These are phyloP conservation scores for Thelaira solivaga DNA, from an alignment of 2,888 invertebrate genomes.

Conservation along the genomic window DNA sequence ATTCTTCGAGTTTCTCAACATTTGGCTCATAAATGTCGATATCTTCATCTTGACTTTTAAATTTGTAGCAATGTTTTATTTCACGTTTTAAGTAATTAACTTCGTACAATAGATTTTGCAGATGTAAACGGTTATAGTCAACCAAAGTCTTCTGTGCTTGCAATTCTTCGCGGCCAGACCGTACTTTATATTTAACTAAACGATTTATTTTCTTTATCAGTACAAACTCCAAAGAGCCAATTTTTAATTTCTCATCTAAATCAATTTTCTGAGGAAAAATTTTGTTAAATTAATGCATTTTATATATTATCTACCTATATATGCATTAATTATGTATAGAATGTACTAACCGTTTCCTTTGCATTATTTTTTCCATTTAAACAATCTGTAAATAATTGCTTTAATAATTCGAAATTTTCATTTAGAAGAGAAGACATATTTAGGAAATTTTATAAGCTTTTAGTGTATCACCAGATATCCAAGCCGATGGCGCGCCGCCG, in stretches of 20 bases:
- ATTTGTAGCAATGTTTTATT: slow-evolving; percentile 95
- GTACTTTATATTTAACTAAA: slow-evolving; percentile 91
- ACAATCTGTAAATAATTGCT: slow-evolving; percentile 51
- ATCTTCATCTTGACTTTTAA: slow-evolving; percentile 96
- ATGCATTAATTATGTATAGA: no score
- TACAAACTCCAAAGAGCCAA: slow-evolving; percentile 87
- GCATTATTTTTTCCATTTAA: slow-evolving; percentile 49
- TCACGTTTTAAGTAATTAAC: slow-evolving; percentile 95
- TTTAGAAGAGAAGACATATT: slow-evolving; percentile 51
- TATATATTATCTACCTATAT: no score
- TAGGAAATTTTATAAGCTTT: no score
- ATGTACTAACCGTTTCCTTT: slow-evolving; percentile 41
- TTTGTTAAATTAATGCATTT: no score
- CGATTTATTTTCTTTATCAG: slow-evolving; percentile 92
- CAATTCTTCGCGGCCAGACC: slow-evolving; percentile 88
- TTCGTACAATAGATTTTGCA: slow-evolving; percentile 96
- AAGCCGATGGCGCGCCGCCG: no score
- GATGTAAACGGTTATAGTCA: slow-evolving; percentile 91
- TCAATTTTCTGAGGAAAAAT: slow-evolving; percentile 50
- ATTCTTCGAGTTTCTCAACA: slow-evolving; percentile 78
- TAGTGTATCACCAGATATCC: no score
- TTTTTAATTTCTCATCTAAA: slow-evolving; percentile 80
- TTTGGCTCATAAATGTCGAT: slow-evolving; percentile 91
- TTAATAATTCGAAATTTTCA: slow-evolving; percentile 50
- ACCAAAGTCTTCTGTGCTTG: slow-evolving; percentile 91